phyloP scores from a whole-genome alignment of 2,113 vertebrate species.

The Marmota monax region DNA sequence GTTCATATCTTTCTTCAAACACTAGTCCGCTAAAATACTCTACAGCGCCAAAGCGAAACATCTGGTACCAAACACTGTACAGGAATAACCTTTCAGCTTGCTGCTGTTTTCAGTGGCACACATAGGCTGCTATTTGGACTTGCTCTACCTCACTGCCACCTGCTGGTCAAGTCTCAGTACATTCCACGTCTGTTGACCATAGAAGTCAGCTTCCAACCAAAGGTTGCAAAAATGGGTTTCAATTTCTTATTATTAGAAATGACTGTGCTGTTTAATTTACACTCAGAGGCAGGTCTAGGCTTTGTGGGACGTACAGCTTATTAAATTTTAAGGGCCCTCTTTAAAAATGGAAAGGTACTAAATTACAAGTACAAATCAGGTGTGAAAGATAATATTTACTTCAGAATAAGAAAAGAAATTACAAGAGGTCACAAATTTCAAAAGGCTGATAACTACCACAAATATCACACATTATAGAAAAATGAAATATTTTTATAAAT shows the following conservation, averaged over 20 bases:
- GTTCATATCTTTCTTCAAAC: conserved; percentile 17
- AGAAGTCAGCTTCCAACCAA: background rate
- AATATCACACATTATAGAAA: background rate
- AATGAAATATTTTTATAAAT: background rate
- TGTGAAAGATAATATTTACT: background rate
- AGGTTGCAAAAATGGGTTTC: background rate
- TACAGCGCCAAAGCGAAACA: conserved; percentile 33
- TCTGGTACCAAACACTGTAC: background rate
- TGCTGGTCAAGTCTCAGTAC: conserved; percentile 24
- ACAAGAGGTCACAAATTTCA: background rate
- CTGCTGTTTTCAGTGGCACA: background rate
- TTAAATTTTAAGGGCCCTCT: background rate
- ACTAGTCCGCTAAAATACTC: conserved; percentile 32
- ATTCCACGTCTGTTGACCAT: rapidly evolving
- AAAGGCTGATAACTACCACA: background rate
- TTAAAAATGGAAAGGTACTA: conserved; percentile 13
- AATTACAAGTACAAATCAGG: background rate
- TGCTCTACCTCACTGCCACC: conserved; percentile 70
- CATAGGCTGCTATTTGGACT: background rate
- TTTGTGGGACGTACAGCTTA: background rate
- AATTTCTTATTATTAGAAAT: background rate
- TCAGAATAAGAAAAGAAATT: conserved; percentile 31
- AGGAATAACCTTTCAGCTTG: conserved; percentile 52
- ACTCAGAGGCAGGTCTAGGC: background rate
- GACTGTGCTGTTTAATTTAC: background rate